phyloP scores from a whole-genome alignment of 1,140 invertebrate genomes.

The Aphaenogaster ashmeadi region DNA sequence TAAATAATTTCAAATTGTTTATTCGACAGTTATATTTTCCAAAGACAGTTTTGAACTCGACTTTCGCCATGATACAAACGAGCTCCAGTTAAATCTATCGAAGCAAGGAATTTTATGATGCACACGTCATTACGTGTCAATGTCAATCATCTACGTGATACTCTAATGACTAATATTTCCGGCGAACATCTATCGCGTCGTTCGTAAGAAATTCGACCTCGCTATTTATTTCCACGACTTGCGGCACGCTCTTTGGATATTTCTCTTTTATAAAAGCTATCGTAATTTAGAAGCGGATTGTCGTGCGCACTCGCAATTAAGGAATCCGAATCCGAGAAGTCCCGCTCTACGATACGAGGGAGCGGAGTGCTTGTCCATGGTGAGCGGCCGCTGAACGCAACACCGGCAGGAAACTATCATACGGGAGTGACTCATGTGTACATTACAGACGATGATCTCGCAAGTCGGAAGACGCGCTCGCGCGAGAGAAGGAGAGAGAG shows the following conservation, averaged over 20 bases:
- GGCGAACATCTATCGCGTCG: background rate
- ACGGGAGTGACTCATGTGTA: constrained; percentile 46
- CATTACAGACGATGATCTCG: constrained; percentile 62
- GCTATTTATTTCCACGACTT: background rate
- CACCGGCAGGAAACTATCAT: constrained; percentile 49
- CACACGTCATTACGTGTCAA: background rate
- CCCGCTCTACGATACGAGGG: background rate
- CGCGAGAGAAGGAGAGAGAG: constrained; percentile 14
- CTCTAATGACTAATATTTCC: constrained; percentile 7
- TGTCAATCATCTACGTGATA: constrained; percentile 1
- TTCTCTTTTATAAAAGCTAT: background rate
- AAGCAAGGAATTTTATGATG: background rate
- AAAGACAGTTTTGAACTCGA: background rate
- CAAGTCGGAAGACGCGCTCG: constrained; percentile 57
- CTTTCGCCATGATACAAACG: background rate
- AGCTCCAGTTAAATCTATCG: background rate
- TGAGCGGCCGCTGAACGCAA: constrained; percentile 22
- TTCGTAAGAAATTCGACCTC: constrained; percentile 27
- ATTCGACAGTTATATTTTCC: background rate
- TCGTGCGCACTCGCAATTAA: background rate
- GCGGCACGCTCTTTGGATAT: background rate
- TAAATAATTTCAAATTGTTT: background rate
- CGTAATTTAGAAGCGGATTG: background rate
- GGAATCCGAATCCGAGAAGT: background rate
- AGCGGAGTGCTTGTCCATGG: background rate